Percentiles rank a stretch among this genome's conserved stretches.
Conservation (phyloP, 2,113 vertebrate genomes). For the Porphyrio hochstetteri region DNA sequence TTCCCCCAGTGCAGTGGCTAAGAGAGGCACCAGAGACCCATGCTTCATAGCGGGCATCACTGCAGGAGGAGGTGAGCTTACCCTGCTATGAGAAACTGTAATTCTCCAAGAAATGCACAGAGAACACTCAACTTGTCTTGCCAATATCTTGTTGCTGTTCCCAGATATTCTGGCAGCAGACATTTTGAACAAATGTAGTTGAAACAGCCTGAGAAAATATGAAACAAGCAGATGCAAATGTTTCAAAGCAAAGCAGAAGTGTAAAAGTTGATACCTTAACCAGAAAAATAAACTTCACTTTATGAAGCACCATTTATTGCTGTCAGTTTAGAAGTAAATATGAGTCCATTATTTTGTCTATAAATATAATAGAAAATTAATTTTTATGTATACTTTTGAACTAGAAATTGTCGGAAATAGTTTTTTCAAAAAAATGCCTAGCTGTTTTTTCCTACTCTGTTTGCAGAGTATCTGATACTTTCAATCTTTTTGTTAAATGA, state of each 20-base stretch:
- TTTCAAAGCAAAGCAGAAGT: not conserved
- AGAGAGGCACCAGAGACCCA: not conserved
- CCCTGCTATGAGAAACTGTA: not conserved
- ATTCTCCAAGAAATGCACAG: not conserved
- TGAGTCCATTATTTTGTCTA: not conserved
- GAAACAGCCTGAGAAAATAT: not conserved
- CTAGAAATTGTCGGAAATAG: not conserved
- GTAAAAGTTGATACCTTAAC: not conserved
- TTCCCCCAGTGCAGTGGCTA: not conserved
- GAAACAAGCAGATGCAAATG: not conserved
- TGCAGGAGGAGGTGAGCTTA: not conserved
- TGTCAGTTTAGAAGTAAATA: not conserved
- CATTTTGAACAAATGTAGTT: not conserved
- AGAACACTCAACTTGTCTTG: not conserved
- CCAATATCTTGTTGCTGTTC: not conserved
- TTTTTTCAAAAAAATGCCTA: not conserved
- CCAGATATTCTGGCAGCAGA: not conserved
- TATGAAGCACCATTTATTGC: not conserved
- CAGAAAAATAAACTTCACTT: not conserved
- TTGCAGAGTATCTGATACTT: not conserved
- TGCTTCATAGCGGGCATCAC: accelerated
- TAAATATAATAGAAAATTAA: not conserved
- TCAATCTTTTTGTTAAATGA: not conserved
- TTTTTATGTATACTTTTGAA: not conserved
- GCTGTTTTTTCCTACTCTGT: not conserved